A percentile compares a stretch with the other conserved stretches of the same genome.
These are phyloP conservation scores for Drosophila subquinaria DNA, from an alignment of 2,888 invertebrate genomes.

Conservation along the genomic window DNA sequence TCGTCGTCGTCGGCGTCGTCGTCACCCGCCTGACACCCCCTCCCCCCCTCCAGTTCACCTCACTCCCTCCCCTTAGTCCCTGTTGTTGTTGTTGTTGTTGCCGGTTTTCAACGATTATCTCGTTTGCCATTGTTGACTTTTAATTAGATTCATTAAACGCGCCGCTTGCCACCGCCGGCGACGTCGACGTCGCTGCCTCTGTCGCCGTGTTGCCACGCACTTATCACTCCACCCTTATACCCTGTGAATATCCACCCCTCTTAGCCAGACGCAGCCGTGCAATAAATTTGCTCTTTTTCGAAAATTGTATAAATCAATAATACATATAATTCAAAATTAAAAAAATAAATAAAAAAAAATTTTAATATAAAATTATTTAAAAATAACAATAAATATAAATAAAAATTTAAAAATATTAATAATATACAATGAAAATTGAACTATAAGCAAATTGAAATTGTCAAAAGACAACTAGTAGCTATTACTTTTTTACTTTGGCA, in stretches of 20 bases:
- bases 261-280: neutral
- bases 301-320: too few species aligned
- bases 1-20: slow-evolving; percentile 49
- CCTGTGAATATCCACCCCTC: neutral
- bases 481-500: too few species aligned
- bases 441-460: too few species aligned
- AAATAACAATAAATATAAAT: too few species aligned
- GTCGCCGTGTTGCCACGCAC: slow-evolving; percentile 13
- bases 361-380: too few species aligned
- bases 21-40: slow-evolving; percentile 23
- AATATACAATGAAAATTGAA: too few species aligned
- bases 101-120: slow-evolving; percentile 71
- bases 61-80: slow-evolving; percentile 19
- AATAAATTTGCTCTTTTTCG: too few species aligned
- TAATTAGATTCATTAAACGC: slow-evolving; percentile 83
- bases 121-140: slow-evolving; percentile 83
- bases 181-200: slow-evolving; percentile 13
- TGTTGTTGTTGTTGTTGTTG: slow-evolving; percentile 24
- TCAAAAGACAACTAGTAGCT: too few species aligned
- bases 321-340: too few species aligned
- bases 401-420: too few species aligned
- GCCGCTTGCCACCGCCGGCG: slow-evolving; percentile 64
- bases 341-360: too few species aligned
- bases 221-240: slow-evolving; percentile 5
- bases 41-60: neutral